phyloP scores from a whole-genome alignment of 2,888 invertebrate genomes.

The Pyrrhosoma nymphula region DNA sequence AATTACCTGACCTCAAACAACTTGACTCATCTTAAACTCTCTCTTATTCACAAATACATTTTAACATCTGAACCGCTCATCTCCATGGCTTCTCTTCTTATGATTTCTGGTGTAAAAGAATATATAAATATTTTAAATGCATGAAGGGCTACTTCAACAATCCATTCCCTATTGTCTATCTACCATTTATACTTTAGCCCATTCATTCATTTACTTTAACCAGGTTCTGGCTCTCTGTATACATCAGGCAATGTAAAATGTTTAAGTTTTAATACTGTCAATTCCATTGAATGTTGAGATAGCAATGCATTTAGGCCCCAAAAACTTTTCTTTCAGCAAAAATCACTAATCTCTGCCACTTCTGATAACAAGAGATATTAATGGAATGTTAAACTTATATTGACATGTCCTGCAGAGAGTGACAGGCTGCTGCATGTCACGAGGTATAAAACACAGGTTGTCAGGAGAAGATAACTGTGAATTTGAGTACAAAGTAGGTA shows the following conservation, averaged over 20 bases:
- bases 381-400: constrained; percentile 40
- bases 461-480: constrained; percentile 37
- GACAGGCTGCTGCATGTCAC: constrained; percentile 36
- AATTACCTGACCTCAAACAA: constrained; percentile 54
- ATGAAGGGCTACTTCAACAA: constrained; percentile 60
- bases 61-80: constrained; percentile 32
- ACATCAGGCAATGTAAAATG: constrained; percentile 39
- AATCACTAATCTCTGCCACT: not conserved
- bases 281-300: constrained; percentile 39
- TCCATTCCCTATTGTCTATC: constrained; percentile 65
- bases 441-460: constrained; percentile 24
- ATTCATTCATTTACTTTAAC: constrained; percentile 62
- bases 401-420: not conserved
- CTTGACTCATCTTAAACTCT: constrained; percentile 33
- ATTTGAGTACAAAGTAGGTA: constrained; percentile 57
- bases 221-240: constrained; percentile 43
- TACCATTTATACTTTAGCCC: constrained; percentile 64
- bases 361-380: not conserved
- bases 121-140: constrained; percentile 64
- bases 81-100: constrained; percentile 43
- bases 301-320: constrained; percentile 43
- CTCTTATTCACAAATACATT: constrained; percentile 46
- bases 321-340: constrained; percentile 44
- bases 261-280: constrained; percentile 45
- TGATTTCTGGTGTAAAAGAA: constrained; percentile 63